Evolutionary conservation across 2,888 invertebrate genomes (phyloP), one percentile per base, ranked within the genome.

Genomic region (Chrysolina americana): DNA sequence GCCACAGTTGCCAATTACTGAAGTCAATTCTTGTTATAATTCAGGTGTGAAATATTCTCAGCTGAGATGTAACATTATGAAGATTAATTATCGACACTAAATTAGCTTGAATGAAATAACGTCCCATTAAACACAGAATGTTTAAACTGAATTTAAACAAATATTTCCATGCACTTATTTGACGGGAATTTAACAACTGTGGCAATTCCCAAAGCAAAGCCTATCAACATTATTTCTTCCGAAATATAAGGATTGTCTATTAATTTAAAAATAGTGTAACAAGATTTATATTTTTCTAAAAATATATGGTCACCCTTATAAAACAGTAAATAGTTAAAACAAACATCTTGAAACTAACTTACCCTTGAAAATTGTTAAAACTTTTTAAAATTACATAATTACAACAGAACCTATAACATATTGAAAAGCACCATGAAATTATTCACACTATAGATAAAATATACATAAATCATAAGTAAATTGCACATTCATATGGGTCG

Each of bases 221-320:
- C 56, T 21, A 48, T 28, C 15, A 21, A 50, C 50, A 50, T 66
- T 66, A 66, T 47, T 19, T 47, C 47, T 65, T 47, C 28, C 47
- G 23, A 65, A 17, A 48, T 23, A 47, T 66, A 50, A 21, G 66
- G 66, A 66, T 66, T 80, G 80, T 79, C 78, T 78, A 71, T 77
- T 73, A 68, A 71, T 74, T 73, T 73, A 70, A 75, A 76, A 79
- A 73, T 50, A 75, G 80, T 79, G 80, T 79, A 79, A 80, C 78
- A 75, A 73, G 75, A 73, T 74, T 63, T 68, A 65, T 76, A 80
- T 48, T 13, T 71, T 47, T 78, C 74, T 78, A 76, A 78, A 78
- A 80, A 79, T 78, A 79, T 75, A 76, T 71, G 47, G 28, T 41
- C 47, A 59, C 47, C 70, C 44, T 47, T 56, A 71, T 56, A 65